These are phyloP conservation scores for Nomada fucata DNA, from an alignment of 2,888 invertebrate genomes.

Conservation along the genomic window DNA sequence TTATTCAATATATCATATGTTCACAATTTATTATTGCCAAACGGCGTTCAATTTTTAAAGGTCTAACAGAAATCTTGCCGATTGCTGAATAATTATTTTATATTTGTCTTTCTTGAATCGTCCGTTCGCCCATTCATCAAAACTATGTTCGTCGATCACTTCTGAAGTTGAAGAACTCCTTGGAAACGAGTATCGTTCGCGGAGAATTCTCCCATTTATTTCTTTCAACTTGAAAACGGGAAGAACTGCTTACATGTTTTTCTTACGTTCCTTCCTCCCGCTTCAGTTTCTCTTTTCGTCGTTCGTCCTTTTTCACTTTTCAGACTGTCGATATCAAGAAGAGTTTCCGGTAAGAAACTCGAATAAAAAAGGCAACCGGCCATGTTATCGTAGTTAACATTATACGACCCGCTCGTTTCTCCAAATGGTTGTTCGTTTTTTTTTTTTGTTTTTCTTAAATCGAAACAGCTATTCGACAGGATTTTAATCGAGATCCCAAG, in stretches of 20 bases:
- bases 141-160: constrained; percentile 55
- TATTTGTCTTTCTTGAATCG: constrained; percentile 23
- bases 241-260: constrained; percentile 18
- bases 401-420: not conserved
- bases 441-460: not conserved
- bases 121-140: constrained; percentile 40
- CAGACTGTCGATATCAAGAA: constrained; percentile 3
- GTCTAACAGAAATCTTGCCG: constrained; percentile 2
- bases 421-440: not conserved
- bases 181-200: constrained; percentile 21
- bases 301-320: not conserved
- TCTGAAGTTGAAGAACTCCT: constrained; percentile 48
- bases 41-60: constrained; percentile 27
- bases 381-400: not conserved
- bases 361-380: not conserved
- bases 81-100: constrained; percentile 36
- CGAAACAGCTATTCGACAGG: not conserved
- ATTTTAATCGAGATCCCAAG: too few species aligned
- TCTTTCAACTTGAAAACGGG: constrained; percentile 22
- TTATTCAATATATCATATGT: too few species aligned
- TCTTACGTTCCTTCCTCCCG: not conserved
- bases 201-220: constrained; percentile 38
- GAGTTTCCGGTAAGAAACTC: constrained; percentile 16
- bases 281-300: not conserved
- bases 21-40: not conserved